These are phyloP conservation scores for silkworm (Bombyx mori) DNA, from an alignment of 1,140 invertebrate genomes.

Conservation along the genomic window DNA sequence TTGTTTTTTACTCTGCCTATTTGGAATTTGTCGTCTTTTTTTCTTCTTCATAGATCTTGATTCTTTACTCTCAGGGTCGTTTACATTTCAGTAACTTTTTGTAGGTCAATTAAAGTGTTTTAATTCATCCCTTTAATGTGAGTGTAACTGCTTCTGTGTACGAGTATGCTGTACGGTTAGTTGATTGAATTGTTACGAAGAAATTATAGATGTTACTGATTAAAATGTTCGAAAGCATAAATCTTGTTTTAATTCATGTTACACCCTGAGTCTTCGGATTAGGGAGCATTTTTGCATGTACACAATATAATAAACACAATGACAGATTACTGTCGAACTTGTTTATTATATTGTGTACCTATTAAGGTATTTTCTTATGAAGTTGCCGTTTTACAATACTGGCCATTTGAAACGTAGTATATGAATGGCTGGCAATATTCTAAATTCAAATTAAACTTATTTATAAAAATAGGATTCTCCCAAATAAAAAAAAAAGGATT, in stretches of 20 bases:
- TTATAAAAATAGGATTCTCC: no score
- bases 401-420: no score
- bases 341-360: no score
- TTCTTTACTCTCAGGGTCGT: constrained; percentile 16
- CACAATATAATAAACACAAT: no score
- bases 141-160: not conserved
- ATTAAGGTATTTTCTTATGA: no score
- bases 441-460: no score
- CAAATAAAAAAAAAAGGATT: no score
- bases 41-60: constrained; percentile 16
- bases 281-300: no score
- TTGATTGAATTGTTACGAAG: constrained; percentile 49
- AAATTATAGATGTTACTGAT: constrained; percentile 63
- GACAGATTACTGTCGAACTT: no score
- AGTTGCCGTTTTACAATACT: no score
- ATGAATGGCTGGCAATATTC: no score
- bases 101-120: constrained; percentile 32
- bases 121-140: not conserved
- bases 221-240: constrained; percentile 56
- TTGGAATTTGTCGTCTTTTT: not conserved
- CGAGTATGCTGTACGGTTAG: constrained; percentile 17
- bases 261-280: no score
- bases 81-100: constrained; percentile 6
- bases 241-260: constrained; percentile 18
- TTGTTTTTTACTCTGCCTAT: not conserved